These are phyloP conservation scores for Rhabdomys pumilio DNA, from an alignment of 2,797 vertebrate genomes.

Conservation along the genomic window DNA sequence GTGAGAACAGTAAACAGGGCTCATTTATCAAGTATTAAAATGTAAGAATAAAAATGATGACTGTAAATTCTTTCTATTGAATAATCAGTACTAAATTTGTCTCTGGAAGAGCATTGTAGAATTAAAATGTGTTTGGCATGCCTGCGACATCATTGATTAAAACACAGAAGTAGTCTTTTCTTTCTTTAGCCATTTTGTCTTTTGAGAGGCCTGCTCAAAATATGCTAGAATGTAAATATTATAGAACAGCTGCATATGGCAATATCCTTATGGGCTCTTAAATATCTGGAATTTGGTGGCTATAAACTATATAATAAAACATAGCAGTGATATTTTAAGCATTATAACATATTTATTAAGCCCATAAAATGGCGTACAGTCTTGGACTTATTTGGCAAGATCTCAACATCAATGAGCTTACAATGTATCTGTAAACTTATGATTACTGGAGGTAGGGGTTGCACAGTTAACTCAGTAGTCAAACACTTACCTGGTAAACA, in stretches of 20 bases:
- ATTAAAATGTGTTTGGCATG: conserved; percentile 46
- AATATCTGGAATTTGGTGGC: conserved; percentile 23
- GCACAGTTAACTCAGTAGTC: not conserved
- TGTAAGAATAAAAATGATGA: conserved; percentile 5
- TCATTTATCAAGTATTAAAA: conserved; percentile 49
- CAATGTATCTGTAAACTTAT: not conserved
- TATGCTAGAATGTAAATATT: conserved; percentile 28
- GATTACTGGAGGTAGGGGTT: not conserved
- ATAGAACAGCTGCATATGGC: conserved; percentile 8
- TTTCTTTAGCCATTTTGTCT: conserved; percentile 15
- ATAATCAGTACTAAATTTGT: conserved; percentile 27
- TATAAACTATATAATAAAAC: conserved; percentile 10
- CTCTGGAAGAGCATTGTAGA: not conserved
- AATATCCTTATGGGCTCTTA: conserved; percentile 17
- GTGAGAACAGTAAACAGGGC: not conserved
- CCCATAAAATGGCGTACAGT: not conserved
- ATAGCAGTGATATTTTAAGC: not conserved
- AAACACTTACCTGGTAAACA: not conserved
- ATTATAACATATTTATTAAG: conserved; percentile 37
- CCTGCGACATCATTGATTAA: conserved; percentile 39
- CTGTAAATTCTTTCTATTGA: conserved; percentile 28
- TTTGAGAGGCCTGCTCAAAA: conserved; percentile 38
- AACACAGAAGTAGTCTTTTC: conserved; percentile 2
- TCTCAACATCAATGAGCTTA: not conserved
- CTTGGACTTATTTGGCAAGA: conserved; percentile 17